phyloP scores from a whole-genome alignment of 1,140 invertebrate species.

The Diorhabda carinulata region DNA sequence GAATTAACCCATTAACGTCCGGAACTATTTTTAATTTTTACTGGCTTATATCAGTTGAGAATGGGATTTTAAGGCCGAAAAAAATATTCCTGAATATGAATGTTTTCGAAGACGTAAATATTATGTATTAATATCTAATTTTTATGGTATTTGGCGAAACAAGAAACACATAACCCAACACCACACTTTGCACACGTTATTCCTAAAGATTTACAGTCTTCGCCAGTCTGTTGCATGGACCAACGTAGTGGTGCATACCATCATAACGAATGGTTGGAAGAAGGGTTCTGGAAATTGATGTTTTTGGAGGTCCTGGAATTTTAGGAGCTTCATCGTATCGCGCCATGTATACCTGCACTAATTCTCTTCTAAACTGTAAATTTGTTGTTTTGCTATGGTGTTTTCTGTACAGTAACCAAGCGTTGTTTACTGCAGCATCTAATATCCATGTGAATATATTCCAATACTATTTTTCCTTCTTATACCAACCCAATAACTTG shows the following conservation, averaged over 20 bases:
- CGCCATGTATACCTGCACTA: slow-evolving; percentile 20
- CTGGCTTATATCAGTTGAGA: too few species aligned
- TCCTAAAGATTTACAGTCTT: too few species aligned
- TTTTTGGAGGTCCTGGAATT: slow-evolving; percentile 4
- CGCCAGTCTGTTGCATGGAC: not conserved
- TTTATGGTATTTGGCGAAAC: too few species aligned
- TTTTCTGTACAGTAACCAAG: slow-evolving; percentile 11
- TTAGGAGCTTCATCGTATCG: slow-evolving; percentile 13
- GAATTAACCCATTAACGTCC: too few species aligned
- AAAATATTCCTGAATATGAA: too few species aligned
- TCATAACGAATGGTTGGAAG: slow-evolving; percentile 8
- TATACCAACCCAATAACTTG: slow-evolving; percentile 42
- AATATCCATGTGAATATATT: slow-evolving; percentile 41
- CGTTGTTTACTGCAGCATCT: slow-evolving; percentile 24
- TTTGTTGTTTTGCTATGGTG: slow-evolving; percentile 5
- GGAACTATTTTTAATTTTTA: too few species aligned
- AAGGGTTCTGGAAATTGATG: slow-evolving; percentile 10
- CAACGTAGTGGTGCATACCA: not conserved
- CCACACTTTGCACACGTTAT: too few species aligned
- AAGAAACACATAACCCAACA: too few species aligned
- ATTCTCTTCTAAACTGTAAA: slow-evolving; percentile 13
- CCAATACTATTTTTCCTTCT: slow-evolving; percentile 45
- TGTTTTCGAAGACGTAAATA: too few species aligned
- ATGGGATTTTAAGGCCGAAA: too few species aligned
- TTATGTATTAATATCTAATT: too few species aligned